phyloP scores from a whole-genome alignment of 2,888 invertebrate genomes.

The Phyllotreta striolata region DNA sequence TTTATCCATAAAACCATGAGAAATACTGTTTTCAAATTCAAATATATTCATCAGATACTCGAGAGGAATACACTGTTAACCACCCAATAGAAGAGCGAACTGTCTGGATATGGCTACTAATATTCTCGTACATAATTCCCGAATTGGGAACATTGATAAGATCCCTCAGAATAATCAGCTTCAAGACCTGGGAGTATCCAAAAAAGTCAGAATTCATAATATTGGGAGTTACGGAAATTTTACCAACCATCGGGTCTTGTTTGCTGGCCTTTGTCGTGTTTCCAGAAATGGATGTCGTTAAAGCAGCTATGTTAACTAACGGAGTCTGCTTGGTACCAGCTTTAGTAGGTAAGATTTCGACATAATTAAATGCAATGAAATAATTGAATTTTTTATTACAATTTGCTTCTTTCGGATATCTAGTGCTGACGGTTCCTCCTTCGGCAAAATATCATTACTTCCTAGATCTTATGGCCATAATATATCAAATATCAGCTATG shows the following conservation, averaged over 20 bases:
- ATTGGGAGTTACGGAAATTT: constrained; percentile 75
- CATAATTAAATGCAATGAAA: background rate
- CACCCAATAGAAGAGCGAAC: constrained; percentile 72
- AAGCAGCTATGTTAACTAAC: constrained; percentile 85
- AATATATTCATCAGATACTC: constrained; percentile 61
- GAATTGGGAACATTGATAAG: constrained; percentile 75
- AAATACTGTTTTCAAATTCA: constrained; percentile 1
- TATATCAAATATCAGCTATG: constrained; percentile 72
- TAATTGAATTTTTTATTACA: constrained; percentile 16
- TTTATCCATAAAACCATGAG: constrained; percentile 10
- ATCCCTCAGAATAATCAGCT: constrained; percentile 74
- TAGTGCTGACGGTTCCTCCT: constrained; percentile 3
- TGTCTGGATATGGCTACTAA: constrained; percentile 82
- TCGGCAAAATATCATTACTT: constrained; percentile 56
- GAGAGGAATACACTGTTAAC: constrained; percentile 67
- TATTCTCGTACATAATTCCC: constrained; percentile 79
- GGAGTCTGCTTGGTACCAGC: constrained; percentile 82
- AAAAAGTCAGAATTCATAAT: constrained; percentile 63
- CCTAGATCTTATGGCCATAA: constrained; percentile 68
- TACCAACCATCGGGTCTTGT: constrained; percentile 80
- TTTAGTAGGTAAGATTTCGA: constrained; percentile 68
- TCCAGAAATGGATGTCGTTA: constrained; percentile 81
- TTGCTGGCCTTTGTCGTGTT: constrained; percentile 78
- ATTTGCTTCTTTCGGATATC: constrained; percentile 32
- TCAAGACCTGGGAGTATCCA: constrained; percentile 73